Conservation (phyloP, 2,113 vertebrate species). For the Verasper variegatus region DNA sequence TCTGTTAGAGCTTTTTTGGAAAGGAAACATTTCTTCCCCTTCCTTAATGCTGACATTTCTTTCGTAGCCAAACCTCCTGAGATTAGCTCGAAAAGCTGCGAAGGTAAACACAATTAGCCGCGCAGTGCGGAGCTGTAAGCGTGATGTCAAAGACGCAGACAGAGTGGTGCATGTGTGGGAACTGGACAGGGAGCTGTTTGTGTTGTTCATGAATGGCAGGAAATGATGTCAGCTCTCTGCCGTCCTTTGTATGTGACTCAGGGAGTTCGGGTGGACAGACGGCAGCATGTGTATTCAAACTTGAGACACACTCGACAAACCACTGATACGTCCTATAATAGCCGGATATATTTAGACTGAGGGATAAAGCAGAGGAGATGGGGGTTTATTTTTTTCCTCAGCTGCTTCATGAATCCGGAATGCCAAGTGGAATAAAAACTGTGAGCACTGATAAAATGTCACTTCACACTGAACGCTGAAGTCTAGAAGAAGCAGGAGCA, state of each 20-base stretch:
- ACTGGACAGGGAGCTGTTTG: conserved; percentile 81
- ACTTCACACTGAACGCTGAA: not conserved
- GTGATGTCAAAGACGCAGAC: conserved; percentile 57
- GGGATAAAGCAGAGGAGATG: conserved; percentile 11
- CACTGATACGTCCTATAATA: conserved; percentile 29
- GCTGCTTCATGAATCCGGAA: not conserved
- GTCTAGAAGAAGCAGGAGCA: conserved; percentile 2
- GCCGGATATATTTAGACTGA: conserved; percentile 35
- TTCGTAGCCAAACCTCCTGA: conserved; percentile 46
- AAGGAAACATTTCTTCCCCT: conserved; percentile 69
- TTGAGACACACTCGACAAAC: conserved; percentile 26
- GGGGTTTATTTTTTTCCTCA: conserved; percentile 10
- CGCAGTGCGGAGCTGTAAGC: conserved; percentile 43
- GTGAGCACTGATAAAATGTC: conserved; percentile 1
- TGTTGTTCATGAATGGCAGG: conserved; percentile 82
- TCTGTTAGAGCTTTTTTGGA: conserved; percentile 50
- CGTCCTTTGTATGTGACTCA: conserved; percentile 68
- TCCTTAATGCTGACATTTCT: conserved; percentile 50
- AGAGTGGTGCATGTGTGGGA: conserved; percentile 72
- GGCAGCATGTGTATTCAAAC: conserved; percentile 48
- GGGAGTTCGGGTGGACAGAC: conserved; percentile 38
- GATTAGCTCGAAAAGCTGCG: conserved; percentile 59
- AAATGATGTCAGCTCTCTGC: conserved; percentile 82
- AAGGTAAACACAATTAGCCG: conserved; percentile 72
- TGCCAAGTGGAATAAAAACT: conserved; percentile 6